These are phyloP conservation scores for Frankliniella fusca DNA, from an alignment of 2,888 invertebrate species.

Conservation along the genomic window DNA sequence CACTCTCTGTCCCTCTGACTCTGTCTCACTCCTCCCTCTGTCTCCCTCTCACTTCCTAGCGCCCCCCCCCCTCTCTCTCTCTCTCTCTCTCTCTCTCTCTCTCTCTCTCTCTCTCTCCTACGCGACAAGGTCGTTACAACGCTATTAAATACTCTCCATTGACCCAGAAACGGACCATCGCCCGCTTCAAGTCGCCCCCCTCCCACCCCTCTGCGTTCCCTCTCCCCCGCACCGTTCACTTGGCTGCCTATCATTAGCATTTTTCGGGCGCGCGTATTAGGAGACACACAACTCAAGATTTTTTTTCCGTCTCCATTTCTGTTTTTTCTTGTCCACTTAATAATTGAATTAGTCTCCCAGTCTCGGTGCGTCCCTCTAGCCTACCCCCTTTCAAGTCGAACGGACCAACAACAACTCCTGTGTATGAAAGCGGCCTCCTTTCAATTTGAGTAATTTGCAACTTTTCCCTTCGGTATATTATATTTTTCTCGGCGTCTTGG, in stretches of 20 bases:
- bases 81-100: background rate
- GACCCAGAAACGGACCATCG: constrained; percentile 19
- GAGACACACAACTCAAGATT: constrained; percentile 11
- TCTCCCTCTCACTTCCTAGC: background rate
- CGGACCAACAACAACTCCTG: background rate
- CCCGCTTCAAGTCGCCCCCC: background rate
- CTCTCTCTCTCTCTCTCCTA: background rate
- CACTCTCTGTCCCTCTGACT: background rate
- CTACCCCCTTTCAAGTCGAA: constrained; percentile 5
- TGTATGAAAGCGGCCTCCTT: background rate
- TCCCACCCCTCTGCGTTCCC: background rate
- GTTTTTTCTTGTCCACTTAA: too few species aligned
- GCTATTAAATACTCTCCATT: constrained; percentile 23
- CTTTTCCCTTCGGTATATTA: background rate
- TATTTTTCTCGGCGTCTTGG: background rate
- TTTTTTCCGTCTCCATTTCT: background rate
- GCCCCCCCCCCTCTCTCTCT: background rate
- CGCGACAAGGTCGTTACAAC: constrained; percentile 22
- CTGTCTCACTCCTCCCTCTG: background rate
- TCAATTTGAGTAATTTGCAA: constrained; percentile 26
- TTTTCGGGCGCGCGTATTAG: constrained; percentile 8
- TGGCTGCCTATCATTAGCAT: background rate
- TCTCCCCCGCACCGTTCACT: background rate
- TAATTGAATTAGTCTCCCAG: constrained; percentile 8
- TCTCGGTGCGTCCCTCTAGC: background rate